Percentiles rank a stretch among this genome's conserved stretches.
These are phyloP conservation scores for Apomyelois bistriatella DNA, from an alignment of 2,888 invertebrate genomes.

Conservation along the genomic window DNA sequence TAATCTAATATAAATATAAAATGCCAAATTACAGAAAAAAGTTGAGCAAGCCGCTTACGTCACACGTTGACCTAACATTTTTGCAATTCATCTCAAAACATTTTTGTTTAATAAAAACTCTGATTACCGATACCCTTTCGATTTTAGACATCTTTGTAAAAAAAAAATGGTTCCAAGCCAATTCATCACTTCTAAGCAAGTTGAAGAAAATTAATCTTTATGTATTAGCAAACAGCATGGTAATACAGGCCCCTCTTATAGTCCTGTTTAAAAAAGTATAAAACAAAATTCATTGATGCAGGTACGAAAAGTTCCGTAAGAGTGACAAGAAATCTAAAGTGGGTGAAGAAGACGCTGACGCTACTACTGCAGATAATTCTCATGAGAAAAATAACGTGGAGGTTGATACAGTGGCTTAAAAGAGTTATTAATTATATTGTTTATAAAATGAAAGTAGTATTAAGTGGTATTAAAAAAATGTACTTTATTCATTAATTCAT, in stretches of 20 bases:
- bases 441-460: not conserved
- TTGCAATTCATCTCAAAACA: too few relatives aligned
- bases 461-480: conserved; percentile 3
- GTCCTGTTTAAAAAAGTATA: not conserved
- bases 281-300: conserved; percentile 35
- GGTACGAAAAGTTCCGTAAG: conserved; percentile 83
- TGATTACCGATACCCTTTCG: too few relatives aligned
- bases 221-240: too few relatives aligned
- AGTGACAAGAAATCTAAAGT: conserved; percentile 80
- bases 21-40: too few relatives aligned
- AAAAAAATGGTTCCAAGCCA: too few relatives aligned
- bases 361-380: conserved; percentile 48
- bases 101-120: too few relatives aligned
- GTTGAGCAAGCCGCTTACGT: too few relatives aligned
- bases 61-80: too few relatives aligned
- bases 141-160: too few relatives aligned
- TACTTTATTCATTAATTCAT: not conserved
- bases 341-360: conserved; percentile 61
- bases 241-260: not conserved
- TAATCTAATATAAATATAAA: too few relatives aligned
- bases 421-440: not conserved
- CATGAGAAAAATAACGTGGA: conserved; percentile 57
- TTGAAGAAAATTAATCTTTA: too few relatives aligned
- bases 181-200: too few relatives aligned
- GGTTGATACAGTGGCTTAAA: conserved; percentile 49